phyloP scores from a whole-genome alignment of 2,797 vertebrate species.

The Cygnus olor region DNA sequence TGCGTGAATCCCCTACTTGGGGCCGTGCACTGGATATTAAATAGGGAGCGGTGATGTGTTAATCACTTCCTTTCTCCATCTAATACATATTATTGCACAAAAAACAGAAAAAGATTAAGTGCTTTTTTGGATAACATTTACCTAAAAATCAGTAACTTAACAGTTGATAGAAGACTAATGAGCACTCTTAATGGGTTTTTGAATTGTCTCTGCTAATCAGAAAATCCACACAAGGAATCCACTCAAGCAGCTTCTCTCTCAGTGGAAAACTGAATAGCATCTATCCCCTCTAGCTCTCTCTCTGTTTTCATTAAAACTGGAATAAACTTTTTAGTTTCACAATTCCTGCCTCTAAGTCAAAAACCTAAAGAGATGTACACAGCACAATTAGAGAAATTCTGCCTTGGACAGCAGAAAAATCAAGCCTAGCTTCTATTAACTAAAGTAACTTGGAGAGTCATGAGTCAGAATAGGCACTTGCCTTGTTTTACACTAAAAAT shows the following conservation, averaged over 20 bases:
- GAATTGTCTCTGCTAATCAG: background rate
- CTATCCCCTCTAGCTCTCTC: background rate
- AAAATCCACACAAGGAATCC: background rate
- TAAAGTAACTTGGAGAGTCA: background rate
- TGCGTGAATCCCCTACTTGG: background rate
- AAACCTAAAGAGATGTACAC: background rate
- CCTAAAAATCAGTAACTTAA: background rate
- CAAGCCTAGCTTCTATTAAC: background rate
- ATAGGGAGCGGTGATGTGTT: background rate
- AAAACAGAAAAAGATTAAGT: background rate
- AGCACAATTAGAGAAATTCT: background rate
- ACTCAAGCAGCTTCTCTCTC: background rate
- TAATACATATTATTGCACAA: background rate
- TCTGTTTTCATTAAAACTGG: background rate
- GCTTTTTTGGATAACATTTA: background rate
- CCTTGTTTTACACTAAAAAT: background rate
- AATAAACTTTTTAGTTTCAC: background rate
- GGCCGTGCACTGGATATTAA: background rate
- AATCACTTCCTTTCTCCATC: background rate
- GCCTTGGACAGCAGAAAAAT: background rate
- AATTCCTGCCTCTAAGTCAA: background rate
- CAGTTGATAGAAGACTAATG: too few species aligned
- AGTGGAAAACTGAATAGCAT: background rate
- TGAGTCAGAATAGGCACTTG: background rate
- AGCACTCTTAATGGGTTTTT: background rate